These are phyloP conservation scores for Pyrrhopygopsis socrates DNA, from an alignment of 2,888 invertebrate species.

Conservation along the genomic window DNA sequence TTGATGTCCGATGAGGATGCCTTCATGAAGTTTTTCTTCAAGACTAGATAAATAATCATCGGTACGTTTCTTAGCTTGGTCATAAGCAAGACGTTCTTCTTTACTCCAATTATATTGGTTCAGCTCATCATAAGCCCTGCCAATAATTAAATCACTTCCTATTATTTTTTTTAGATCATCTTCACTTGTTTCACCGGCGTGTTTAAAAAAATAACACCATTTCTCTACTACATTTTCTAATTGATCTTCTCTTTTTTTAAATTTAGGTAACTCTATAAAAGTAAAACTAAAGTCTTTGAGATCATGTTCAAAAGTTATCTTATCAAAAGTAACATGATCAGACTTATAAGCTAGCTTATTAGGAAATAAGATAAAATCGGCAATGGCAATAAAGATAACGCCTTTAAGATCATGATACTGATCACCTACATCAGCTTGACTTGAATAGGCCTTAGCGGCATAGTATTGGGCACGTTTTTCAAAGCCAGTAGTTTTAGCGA, in stretches of 20 bases:
- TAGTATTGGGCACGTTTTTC: too few species aligned
- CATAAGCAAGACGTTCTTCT: conserved; percentile 85
- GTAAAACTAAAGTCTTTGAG: too few species aligned
- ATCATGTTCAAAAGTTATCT: too few species aligned
- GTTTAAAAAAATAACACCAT: conserved; percentile 82
- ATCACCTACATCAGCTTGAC: too few species aligned
- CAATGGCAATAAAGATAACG: too few species aligned
- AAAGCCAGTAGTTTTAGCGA: too few species aligned
- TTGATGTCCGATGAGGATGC: conserved; percentile 75
- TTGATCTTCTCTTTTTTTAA: background rate
- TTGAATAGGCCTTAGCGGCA: too few species aligned
- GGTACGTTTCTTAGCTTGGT: conserved; percentile 78
- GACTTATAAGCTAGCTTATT: too few species aligned
- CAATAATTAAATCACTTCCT: conserved; percentile 78
- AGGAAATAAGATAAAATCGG: too few species aligned
- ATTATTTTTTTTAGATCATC: conserved; percentile 49
- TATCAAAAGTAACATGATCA: too few species aligned
- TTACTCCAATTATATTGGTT: conserved; percentile 84
- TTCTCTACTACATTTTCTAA: conserved; percentile 82
- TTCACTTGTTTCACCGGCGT: conserved; percentile 85
- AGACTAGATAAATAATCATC: conserved; percentile 78
- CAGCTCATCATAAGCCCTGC: conserved; percentile 80
- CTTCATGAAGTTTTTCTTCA: conserved; percentile 84
- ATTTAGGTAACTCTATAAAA: too few species aligned
- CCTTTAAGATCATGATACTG: too few species aligned